Evolutionary conservation across 2,797 vertebrate species (phyloP).

Genomic region (Myotis myotis): DNA sequence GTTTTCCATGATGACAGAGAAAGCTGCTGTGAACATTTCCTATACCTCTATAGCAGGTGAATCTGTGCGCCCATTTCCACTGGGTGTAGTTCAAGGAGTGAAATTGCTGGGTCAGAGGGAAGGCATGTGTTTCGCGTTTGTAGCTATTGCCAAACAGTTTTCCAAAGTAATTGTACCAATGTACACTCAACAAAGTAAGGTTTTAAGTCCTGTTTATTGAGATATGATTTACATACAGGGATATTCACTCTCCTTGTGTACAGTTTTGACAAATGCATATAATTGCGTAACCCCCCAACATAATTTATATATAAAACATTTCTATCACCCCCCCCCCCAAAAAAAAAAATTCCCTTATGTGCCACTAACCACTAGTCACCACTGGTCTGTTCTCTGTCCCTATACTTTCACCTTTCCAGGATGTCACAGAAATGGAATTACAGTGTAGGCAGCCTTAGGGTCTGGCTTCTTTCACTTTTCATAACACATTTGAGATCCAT

Average conservation of each 20-base stretch:
- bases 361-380: background rate
- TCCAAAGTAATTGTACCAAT: background rate
- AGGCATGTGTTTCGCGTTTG: background rate
- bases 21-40: background rate
- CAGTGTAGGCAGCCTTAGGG: background rate
- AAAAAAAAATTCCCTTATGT: background rate
- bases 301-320: background rate
- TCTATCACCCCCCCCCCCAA: background rate
- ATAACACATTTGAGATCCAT: background rate
- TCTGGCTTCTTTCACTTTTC: background rate
- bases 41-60: background rate
- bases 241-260: background rate
- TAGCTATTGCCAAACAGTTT: background rate
- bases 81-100: background rate
- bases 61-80: background rate
- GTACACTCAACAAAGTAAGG: background rate
- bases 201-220: background rate
- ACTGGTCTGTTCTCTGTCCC: background rate
- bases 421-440: background rate
- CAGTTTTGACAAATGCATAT: background rate
- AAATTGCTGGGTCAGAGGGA: background rate
- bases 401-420: background rate
- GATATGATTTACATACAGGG: background rate
- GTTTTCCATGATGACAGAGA: background rate
- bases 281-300: background rate